Evolutionary conservation across 2,888 invertebrate species (phyloP).

Genomic region (Eustalomyia histrio): DNA sequence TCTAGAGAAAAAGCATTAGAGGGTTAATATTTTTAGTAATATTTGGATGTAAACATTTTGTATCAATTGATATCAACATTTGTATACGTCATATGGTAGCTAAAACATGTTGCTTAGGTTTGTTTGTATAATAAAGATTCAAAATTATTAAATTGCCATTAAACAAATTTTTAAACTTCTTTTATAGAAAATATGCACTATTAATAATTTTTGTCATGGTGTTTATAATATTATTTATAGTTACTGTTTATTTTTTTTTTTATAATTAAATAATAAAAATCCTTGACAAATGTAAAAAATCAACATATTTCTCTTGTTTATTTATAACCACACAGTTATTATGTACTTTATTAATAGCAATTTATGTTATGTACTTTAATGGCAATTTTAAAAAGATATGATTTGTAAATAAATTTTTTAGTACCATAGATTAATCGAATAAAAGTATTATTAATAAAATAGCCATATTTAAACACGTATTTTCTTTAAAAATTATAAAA

Average conservation of each 20-base stretch:
- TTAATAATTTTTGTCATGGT: neutral
- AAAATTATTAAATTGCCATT: neutral
- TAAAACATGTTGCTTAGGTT: neutral
- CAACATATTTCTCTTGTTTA: neutral
- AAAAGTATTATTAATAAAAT: neutral
- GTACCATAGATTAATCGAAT: neutral
- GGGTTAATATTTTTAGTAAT: no score
- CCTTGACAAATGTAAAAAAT: neutral
- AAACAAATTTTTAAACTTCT: neutral
- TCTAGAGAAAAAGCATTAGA: no score
- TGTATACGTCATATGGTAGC: neutral
- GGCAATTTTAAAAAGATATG: constrained; percentile 6
- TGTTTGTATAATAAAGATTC: neutral
- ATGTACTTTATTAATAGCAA: no score
- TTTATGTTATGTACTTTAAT: neutral
- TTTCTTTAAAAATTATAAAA: neutral
- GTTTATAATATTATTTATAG: neutral
- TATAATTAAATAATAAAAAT: neutral
- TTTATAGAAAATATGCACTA: neutral
- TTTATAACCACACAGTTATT: no score
- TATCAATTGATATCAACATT: no score
- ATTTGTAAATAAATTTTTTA: constrained; percentile 13
- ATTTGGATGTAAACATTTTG: no score
- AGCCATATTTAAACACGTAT: neutral
- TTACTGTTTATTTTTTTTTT: constrained; percentile 7